Evolutionary conservation across 2,797 vertebrate genomes (phyloP), one percentile per base, ranked within the genome.

Genomic region (Strix occidentalis): DNA sequence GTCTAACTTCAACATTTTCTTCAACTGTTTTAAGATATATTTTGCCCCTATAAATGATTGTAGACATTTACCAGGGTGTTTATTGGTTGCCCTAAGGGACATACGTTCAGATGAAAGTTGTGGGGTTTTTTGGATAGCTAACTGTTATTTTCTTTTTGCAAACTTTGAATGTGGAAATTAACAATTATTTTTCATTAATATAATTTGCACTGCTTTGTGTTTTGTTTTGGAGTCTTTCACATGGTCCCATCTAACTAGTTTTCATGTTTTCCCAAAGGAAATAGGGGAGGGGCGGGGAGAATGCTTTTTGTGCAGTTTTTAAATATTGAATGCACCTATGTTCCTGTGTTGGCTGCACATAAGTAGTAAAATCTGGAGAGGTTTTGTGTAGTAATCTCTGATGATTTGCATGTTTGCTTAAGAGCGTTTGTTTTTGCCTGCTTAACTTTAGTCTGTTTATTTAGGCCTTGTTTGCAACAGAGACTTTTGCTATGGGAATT

Each of bases 401-500:
- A 37, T 16, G 71, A 13, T 66, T 81, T 93, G 75, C 14, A 9
- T 3, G 2, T 71, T 72, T 75, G 25, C 18, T 80, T 72, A 83
- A 72, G 54, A 60, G 13, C 3, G 17, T 37, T 29, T 74, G 39
- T 3, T 84, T 92, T 77, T 45, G 6, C 31, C 74, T 90, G 12
- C 72, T 92, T 85, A 82, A 71, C 89, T 78, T 90, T 16, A 25
- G 3, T 92, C 21, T 87, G 19, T 96, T 96, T 97, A 31, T 88
- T 95, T 97, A 99, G 99, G 99, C 99, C 23, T 98, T 99, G 95
- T 99, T 99, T 98, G 99, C 99, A 56, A 99, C 99, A 7, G 99
- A 99, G 97, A 99, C 99, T 4, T 99, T 99, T 90, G 99, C 99
- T 72, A 99, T 99, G 99, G 99, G 99, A 72, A 99, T 99, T 98